These are phyloP conservation scores for Tethya wilhelma DNA, from an alignment of 37 sponge, comb jelly and placozoan species.

Conservation along the genomic window DNA sequence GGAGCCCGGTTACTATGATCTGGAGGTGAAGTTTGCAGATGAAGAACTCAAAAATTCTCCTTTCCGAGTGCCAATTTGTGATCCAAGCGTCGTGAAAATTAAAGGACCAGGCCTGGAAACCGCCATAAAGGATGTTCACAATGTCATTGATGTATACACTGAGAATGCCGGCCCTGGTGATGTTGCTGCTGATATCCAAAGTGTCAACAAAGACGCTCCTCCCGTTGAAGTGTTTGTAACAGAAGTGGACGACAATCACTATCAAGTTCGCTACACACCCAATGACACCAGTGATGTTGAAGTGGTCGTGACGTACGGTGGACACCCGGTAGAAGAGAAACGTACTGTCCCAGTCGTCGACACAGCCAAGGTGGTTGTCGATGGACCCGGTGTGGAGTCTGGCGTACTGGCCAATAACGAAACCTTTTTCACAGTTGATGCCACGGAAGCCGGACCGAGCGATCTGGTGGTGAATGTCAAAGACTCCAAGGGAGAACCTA, in stretches of 20 bases:
- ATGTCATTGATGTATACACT: conserved; percentile 59
- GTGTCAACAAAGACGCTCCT: not conserved
- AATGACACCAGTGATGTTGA: conserved; percentile 48
- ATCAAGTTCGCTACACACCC: conserved; percentile 67
- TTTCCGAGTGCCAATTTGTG: conserved; percentile 72
- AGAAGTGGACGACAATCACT: conserved; percentile 47
- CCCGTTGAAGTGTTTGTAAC: conserved; percentile 32
- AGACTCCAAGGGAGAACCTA: conserved; percentile 25
- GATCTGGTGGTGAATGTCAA: conserved; percentile 50
- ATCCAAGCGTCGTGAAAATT: conserved; percentile 59
- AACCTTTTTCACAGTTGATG: conserved; percentile 86
- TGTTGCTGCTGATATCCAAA: conserved; percentile 20
- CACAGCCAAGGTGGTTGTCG: conserved; percentile 71
- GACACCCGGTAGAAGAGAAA: conserved; percentile 41
- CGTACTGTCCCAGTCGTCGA: conserved; percentile 39
- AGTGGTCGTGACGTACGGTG: conserved; percentile 27
- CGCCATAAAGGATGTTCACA: conserved; percentile 58
- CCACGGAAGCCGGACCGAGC: conserved; percentile 82
- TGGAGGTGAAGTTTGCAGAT: conserved; percentile 80
- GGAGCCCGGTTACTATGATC: conserved; percentile 69
- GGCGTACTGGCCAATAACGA: conserved; percentile 64
- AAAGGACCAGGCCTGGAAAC: conserved; percentile 66
- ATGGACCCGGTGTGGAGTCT: conserved; percentile 88
- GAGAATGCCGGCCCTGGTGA: conserved; percentile 83
- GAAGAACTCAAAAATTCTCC: conserved; percentile 74